Conservation (phyloP, 2,797 vertebrate genomes). For the Sarcophilus harrisii region DNA sequence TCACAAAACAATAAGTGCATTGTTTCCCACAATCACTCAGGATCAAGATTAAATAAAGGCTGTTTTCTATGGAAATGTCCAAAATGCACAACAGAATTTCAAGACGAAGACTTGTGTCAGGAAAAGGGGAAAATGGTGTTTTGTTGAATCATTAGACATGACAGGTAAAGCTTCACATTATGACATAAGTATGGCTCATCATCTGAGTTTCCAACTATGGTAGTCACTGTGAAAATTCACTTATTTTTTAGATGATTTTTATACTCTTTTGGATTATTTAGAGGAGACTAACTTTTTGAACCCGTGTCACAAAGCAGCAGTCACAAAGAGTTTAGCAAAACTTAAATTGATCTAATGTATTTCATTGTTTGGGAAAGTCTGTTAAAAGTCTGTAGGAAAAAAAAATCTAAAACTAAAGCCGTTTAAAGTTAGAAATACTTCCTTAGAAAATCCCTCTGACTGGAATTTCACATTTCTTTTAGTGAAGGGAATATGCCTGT, state of each 20-base stretch:
- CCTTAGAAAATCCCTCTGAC: slow-evolving; percentile 36
- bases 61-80: slow-evolving; percentile 36
- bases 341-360: slow-evolving; percentile 41
- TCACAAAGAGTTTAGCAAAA: slow-evolving; percentile 60
- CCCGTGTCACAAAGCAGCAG: slow-evolving; percentile 20
- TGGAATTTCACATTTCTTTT: slow-evolving; percentile 57
- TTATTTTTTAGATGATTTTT: slow-evolving; percentile 45
- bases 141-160: slow-evolving; percentile 29
- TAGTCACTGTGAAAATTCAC: neutral
- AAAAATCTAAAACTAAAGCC: slow-evolving; percentile 34
- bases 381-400: slow-evolving; percentile 12
- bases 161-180: slow-evolving; percentile 49
- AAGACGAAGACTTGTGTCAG: neutral
- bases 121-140: slow-evolving; percentile 44
- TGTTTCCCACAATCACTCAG: slow-evolving; percentile 7
- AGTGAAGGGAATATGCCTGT: slow-evolving; percentile 15
- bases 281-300: slow-evolving; percentile 58
- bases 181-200: slow-evolving; percentile 29
- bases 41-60: slow-evolving; percentile 22
- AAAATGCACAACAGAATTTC: neutral
- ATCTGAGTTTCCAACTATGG: slow-evolving; percentile 45
- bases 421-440: slow-evolving; percentile 54
- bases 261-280: slow-evolving; percentile 53
- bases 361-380: slow-evolving; percentile 59
- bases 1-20: slow-evolving; percentile 17